Base-by-base conservation (phyloP, 2,113 vertebrate genomes). In the Spermophilus dauricus region DNA sequence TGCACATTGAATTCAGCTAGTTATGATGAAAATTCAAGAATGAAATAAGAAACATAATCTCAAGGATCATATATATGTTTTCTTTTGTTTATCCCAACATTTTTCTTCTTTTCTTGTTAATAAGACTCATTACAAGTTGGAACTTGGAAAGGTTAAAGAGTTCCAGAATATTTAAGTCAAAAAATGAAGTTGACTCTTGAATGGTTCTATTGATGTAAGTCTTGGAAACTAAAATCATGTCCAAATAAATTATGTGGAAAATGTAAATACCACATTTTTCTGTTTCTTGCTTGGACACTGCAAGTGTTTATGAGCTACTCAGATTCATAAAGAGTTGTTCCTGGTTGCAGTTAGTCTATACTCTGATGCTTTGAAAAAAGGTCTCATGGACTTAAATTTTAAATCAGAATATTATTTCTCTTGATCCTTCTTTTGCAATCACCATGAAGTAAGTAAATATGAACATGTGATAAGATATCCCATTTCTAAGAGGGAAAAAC, bases 331-430 rank as follows among this genome's bases (percentile, higher is more conserved):
- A 72, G 73, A 91, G 37, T 61, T 83, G 39, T 92, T 93, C 42
- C 76, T 95, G 89, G 84, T 86, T 95, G 73, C 8, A 2, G 58
- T 56, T 6, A 61, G 53, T 34, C 67, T 42, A 86, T 86, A 92
- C 48, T 28, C 67, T 80, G 48, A 63, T 92, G 70, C 72, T 97
- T 93, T 92, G 69, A 34, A 97, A 96, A 91, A 80, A 82, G 91
- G 22, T 89, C 61, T 91, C 17, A 67, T 67, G 48, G 78, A 34
- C 69, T 91, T 32, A 65, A 32, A n/a, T 76, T 82, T 92, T 85
- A 94, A 69, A 37, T 93, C 53, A 85, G 75, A 67, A 72, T 81
- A 73, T 73, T 67, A 93, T 96, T 97, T 91, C 58, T 95, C 13
- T 67, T 76, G 30, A 17, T 89, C 30, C 8, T 95, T 26, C 67